Percentiles rank a stretch among this genome's conserved stretches.
Evolutionary conservation across 2,113 vertebrate genomes (phyloP).

Genomic region (Sialia sialis): DNA sequence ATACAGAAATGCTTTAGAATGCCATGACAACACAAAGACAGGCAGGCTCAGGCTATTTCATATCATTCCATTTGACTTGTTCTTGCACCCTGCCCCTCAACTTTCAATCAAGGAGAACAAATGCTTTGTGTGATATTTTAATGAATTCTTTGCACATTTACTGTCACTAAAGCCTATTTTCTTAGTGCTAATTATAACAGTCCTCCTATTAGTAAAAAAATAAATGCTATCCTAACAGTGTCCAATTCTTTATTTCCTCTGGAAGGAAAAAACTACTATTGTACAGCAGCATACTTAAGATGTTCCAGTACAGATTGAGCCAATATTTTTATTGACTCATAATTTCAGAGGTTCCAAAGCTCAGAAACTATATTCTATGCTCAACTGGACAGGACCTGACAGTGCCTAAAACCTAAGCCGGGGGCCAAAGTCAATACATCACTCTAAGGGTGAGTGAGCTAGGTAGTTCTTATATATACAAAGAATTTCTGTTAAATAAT

Average conservation of each 20-base stretch:
- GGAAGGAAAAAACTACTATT: background rate
- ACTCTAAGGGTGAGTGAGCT: background rate
- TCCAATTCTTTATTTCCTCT: background rate
- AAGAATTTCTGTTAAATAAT: background rate
- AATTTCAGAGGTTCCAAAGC: slow-evolving; percentile 10
- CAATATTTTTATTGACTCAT: slow-evolving; percentile 28
- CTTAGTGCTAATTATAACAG: background rate
- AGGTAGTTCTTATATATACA: background rate
- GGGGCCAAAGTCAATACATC: background rate
- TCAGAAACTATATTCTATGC: background rate
- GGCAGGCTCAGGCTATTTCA: background rate
- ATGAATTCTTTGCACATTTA: background rate
- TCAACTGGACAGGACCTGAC: background rate
- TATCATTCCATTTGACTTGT: slow-evolving; percentile 19
- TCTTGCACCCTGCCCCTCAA: background rate
- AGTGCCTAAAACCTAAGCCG: background rate
- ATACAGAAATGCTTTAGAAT: background rate
- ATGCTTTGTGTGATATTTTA: background rate
- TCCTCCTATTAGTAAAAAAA: background rate
- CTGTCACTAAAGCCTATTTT: background rate
- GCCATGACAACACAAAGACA: slow-evolving; percentile 13
- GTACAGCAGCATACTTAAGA: background rate
- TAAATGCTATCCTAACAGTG: background rate
- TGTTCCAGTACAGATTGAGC: background rate
- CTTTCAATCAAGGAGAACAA: background rate